These are phyloP conservation scores for Salvelinus fontinalis DNA, from an alignment of 2,113 vertebrate species.

Conservation along the genomic window DNA sequence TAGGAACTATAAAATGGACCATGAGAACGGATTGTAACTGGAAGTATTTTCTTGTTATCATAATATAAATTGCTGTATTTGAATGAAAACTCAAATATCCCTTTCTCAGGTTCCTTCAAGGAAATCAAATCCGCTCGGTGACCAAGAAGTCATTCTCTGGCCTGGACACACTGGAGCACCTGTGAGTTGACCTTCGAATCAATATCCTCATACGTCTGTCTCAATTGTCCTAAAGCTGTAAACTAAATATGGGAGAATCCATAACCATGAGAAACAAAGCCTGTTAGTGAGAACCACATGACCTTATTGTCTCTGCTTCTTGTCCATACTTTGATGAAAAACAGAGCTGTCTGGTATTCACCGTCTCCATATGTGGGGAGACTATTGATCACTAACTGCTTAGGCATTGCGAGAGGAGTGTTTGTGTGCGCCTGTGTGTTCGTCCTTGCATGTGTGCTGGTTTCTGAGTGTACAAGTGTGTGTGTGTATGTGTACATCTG, in stretches of 20 bases:
- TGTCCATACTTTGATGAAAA: conserved; percentile 49
- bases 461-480: conserved; percentile 16
- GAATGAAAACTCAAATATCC: conserved; percentile 14
- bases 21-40: background rate
- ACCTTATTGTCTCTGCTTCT: background rate
- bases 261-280: background rate
- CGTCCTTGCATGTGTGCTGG: background rate
- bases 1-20: background rate
- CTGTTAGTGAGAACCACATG: background rate
- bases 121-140: conserved; percentile 93
- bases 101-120: conserved; percentile 84
- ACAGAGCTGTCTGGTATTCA: conserved; percentile 30
- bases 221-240: background rate
- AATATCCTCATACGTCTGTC: background rate
- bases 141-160: conserved; percentile 97
- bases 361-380: conserved; percentile 47
- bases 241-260: background rate
- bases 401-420: background rate
- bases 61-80: background rate
- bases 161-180: conserved; percentile 88
- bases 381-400: conserved; percentile 52
- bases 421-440: background rate
- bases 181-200: conserved; percentile 80
- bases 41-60: background rate
- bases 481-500: conserved; percentile 5